Base-by-base conservation (phyloP, 2,797 vertebrate species). In the Coccyzus lansbergi region DNA sequence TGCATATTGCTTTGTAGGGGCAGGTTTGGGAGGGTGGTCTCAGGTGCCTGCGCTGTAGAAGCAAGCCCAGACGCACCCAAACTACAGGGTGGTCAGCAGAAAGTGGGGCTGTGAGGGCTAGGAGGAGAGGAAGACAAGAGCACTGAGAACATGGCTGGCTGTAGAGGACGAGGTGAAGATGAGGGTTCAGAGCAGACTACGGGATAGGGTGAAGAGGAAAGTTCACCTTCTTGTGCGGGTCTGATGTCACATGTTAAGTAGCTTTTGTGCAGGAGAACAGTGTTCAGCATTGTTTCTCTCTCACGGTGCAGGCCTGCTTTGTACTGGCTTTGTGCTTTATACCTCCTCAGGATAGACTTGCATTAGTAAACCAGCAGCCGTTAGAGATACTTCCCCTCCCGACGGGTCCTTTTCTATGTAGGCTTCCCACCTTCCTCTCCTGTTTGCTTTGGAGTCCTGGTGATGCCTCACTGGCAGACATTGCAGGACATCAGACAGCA, bases 331-430 rank as follows among this genome's bases (percentile, higher is more conserved):
- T 3, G 2, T 29, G 71, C 19, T 51, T 4, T 48, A 2, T 15
- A 17, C 15, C 6, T 70, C n/a, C 20, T 58, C 0, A 0, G 10
- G 58, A 15, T 2, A 31, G 14, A 59, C 4, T 3, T 5, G 31
- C 7, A 0, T 63, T 55, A 75, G 11, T 46, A 86, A 65, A 70
- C 12, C 0, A 3, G 9, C 9, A 51, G 21, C 14, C 4, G 0
- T 36, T 46, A 28, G 36, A 46, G 46, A 24, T 13, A 29, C 8
- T 8, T 29, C 3, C 4, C 11, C 6, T 69, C 29, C 46, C 51
- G 4, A 3, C 34, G 42, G 22, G 17, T 70, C 17, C 46, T 56
- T 29, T 56, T 17, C 58, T 15, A 1, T 3, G 4, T 18, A 62
- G 49, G 31, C 38, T 67, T 80, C n/a, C n/a, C 33, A 58, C 56